Evolutionary conservation across 2,797 vertebrate species (phyloP).

Genomic region (Poecilia picta): DNA sequence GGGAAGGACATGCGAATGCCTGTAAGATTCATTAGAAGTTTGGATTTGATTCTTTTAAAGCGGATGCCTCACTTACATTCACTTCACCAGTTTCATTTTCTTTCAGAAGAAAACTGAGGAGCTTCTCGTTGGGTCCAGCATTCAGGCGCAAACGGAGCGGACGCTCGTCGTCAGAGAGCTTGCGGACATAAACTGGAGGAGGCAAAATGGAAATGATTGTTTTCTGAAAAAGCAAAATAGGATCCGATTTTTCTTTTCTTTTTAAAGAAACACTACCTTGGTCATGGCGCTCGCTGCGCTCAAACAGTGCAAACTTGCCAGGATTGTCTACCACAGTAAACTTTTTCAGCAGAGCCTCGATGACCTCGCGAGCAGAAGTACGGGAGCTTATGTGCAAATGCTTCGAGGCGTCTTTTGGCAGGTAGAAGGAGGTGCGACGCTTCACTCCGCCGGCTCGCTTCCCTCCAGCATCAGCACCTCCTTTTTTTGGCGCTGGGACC

Average conservation of each 20-base stretch:
- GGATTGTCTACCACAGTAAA: constrained; percentile 96
- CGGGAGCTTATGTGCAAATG: constrained; percentile 93
- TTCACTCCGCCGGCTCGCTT: constrained; percentile 76
- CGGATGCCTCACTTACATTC: constrained; percentile 85
- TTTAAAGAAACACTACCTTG: constrained; percentile 82
- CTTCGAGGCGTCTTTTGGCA: constrained; percentile 94
- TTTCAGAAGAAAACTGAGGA: constrained; percentile 90
- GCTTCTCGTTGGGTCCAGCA: constrained; percentile 90
- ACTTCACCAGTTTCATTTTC: constrained; percentile 97
- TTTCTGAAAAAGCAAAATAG: neutral
- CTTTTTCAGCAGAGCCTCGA: constrained; percentile 93
- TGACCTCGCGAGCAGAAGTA: constrained; percentile 91
- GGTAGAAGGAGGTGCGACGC: constrained; percentile 95
- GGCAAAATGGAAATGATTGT: neutral
- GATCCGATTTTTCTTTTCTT: neutral
- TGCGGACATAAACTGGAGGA: constrained; percentile 88
- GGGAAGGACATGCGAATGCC: constrained; percentile 3
- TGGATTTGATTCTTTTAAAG: neutral
- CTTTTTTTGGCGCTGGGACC: constrained; percentile 86
- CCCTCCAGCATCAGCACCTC: constrained; percentile 75
- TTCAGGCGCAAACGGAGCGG: constrained; percentile 88
- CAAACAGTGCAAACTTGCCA: constrained; percentile 94
- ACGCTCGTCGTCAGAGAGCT: constrained; percentile 86
- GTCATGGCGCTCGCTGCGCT: constrained; percentile 90
- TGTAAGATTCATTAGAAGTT: neutral